phyloP scores from a whole-genome alignment of 2,113 vertebrate species.

The Paedocypris sp. region DNA sequence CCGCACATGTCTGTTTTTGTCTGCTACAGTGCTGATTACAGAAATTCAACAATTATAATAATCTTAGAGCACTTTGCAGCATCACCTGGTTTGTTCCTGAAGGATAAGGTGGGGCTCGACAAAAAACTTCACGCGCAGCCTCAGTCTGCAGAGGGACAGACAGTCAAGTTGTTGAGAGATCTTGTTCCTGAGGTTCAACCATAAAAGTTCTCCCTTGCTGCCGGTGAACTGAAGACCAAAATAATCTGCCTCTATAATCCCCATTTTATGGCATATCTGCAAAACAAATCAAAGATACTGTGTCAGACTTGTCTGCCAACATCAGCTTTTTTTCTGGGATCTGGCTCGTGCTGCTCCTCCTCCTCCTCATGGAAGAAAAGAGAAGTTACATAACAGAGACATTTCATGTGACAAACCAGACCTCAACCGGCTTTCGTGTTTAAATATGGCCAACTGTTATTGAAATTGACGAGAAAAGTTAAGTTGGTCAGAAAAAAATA shows the following conservation, averaged over 20 bases:
- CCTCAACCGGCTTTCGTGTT: not conserved
- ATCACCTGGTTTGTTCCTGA: conserved; percentile 80
- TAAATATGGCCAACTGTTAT: too few relatives aligned
- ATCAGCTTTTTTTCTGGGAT: not conserved
- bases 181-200: conserved; percentile 78
- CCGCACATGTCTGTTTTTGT: too few relatives aligned
- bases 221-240: conserved; percentile 77
- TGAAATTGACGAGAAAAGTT: too few relatives aligned
- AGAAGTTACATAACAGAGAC: not conserved
- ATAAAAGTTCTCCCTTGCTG: conserved; percentile 72
- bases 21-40: too few relatives aligned
- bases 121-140: conserved; percentile 77
- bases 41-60: too few relatives aligned
- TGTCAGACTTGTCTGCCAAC: not conserved
- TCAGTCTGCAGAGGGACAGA: conserved; percentile 67
- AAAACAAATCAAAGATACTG: not conserved
- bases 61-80: too few relatives aligned
- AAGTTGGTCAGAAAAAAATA: too few relatives aligned
- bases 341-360: not conserved
- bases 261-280: conserved; percentile 73
- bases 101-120: conserved; percentile 79
- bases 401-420: not conserved
- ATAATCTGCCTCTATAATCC: conserved; percentile 81
- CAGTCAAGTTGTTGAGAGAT: conserved; percentile 78
- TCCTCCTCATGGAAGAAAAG: not conserved